A percentile compares a stretch with the other conserved stretches of the same genome.
Conservation (phyloP, 2,113 vertebrate genomes). For the Athene noctua region DNA sequence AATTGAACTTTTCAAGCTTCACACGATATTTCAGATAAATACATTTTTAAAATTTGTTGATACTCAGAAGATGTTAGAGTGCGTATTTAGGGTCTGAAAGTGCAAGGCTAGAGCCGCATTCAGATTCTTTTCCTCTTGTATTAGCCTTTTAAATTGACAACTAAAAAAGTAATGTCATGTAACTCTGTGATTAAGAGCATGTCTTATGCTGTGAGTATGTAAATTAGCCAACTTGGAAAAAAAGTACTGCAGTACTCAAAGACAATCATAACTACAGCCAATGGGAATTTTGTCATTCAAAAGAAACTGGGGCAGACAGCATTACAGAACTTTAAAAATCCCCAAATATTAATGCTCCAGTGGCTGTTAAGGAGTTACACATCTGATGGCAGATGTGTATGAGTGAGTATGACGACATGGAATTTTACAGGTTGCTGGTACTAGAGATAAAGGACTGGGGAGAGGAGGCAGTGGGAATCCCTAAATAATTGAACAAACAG, state of each 20-base stretch:
- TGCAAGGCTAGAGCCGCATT: background rate
- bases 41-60: background rate
- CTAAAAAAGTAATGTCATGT: background rate
- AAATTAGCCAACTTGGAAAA: background rate
- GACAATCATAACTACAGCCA: background rate
- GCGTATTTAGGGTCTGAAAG: background rate
- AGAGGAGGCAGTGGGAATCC: background rate
- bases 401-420: background rate
- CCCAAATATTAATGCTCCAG: fast-evolving
- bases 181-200: background rate
- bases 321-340: background rate
- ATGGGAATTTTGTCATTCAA: background rate
- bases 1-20: background rate
- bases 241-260: background rate
- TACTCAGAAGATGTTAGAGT: background rate
- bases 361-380: background rate
- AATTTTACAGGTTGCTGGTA: background rate
- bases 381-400: background rate
- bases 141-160: background rate
- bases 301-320: background rate
- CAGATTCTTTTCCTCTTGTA: background rate
- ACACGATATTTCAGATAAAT: background rate
- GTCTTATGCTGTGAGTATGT: background rate
- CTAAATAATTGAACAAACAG: background rate
- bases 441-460: background rate